Evolutionary conservation across 2,888 invertebrate species (phyloP).

Genomic region (Lochmaea crataegi): DNA sequence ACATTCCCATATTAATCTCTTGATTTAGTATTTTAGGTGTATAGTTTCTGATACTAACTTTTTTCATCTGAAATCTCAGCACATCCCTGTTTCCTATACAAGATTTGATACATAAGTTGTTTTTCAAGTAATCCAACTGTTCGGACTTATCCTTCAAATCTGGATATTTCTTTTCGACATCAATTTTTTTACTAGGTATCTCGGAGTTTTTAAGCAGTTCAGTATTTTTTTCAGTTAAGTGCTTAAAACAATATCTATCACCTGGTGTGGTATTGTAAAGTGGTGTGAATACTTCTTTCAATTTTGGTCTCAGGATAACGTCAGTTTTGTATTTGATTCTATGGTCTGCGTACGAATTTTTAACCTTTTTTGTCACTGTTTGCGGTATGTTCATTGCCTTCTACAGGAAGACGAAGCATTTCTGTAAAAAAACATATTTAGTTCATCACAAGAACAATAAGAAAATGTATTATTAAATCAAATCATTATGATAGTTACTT

Average conservation of each 20-base stretch:
- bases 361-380: conserved; percentile 50
- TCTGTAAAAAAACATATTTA: conserved; percentile 33
- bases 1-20: conserved; percentile 72
- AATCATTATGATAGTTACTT: too few species aligned
- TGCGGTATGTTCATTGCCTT: conserved; percentile 57
- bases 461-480: too few species aligned
- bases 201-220: conserved; percentile 12
- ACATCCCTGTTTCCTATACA: conserved; percentile 64
- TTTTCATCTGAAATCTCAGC: conserved; percentile 65
- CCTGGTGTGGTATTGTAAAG: conserved; percentile 50
- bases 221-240: conserved; percentile 17
- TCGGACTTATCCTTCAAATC: conserved; percentile 13
- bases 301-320: conserved; percentile 43
- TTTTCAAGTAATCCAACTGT: conserved; percentile 66
- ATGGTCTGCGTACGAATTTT: conserved; percentile 46
- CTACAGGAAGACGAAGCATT: conserved; percentile 23
- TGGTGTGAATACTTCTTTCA: conserved; percentile 40
- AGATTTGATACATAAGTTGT: conserved; percentile 70
- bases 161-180: conserved; percentile 1
- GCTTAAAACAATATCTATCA: conserved; percentile 37
- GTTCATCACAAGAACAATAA: background rate
- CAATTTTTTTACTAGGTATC: conserved; percentile 9
- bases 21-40: conserved; percentile 77
- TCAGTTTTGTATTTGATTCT: conserved; percentile 53
- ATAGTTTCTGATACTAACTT: conserved; percentile 76